phyloP scores from a whole-genome alignment of 2,888 invertebrate genomes.

The Deilephila elpenor region DNA sequence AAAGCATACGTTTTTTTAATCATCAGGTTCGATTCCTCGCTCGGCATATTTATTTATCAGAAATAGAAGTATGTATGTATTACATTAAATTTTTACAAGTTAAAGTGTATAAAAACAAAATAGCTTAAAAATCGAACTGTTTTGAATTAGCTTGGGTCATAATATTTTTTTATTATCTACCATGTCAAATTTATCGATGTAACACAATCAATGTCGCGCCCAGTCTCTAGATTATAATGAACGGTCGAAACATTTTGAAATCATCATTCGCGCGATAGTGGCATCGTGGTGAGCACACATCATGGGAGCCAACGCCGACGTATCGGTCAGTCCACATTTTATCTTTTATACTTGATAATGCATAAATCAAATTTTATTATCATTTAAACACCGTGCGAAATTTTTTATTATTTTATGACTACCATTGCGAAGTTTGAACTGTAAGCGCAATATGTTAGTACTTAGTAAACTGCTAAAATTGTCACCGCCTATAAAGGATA shows the following conservation, averaged over 20 bases:
- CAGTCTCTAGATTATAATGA: background rate
- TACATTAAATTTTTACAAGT: no score
- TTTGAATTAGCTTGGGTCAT: no score
- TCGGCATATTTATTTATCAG: no score
- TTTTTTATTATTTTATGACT: background rate
- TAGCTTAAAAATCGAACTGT: no score
- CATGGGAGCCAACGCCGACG: background rate
- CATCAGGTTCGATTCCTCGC: no score
- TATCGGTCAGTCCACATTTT: constrained; percentile 1
- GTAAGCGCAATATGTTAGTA: no score
- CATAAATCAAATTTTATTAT: constrained; percentile 14
- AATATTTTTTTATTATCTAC: no score
- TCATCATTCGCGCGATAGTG: constrained; percentile 14
- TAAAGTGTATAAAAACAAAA: no score
- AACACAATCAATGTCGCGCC: background rate
- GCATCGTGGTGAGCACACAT: background rate
- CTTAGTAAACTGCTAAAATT: no score
- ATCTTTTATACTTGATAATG: background rate
- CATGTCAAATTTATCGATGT: constrained; percentile 1
- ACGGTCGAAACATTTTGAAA: background rate
- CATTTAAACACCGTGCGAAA: background rate
- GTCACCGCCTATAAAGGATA: no score
- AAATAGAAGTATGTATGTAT: no score
- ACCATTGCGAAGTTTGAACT: background rate
- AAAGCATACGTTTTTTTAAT: no score